phyloP scores from a whole-genome alignment of 1,140 invertebrate species.

The Diplogasteroides magnus region DNA sequence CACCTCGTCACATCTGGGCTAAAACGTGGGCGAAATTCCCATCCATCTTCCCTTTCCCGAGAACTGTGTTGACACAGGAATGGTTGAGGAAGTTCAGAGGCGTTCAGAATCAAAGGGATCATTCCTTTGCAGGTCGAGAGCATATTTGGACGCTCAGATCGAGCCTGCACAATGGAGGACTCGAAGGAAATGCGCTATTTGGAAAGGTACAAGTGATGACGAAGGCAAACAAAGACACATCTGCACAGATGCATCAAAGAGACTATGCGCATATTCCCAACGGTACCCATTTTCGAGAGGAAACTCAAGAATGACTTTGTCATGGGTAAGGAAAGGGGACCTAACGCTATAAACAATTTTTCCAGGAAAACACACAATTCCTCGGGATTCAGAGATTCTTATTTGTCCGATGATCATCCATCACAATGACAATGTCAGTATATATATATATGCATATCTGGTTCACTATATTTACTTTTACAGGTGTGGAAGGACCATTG shows the following conservation, averaged over 20 bases:
- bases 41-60: background rate
- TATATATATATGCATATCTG: background rate
- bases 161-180: constrained; percentile 73
- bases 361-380: constrained; percentile 40
- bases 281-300: constrained; percentile 69
- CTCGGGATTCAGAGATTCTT: constrained; percentile 50
- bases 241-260: constrained; percentile 64
- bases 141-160: constrained; percentile 72
- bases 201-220: constrained; percentile 66
- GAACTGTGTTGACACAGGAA: background rate
- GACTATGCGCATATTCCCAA: constrained; percentile 65
- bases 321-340: constrained; percentile 26
- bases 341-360: background rate
- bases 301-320: constrained; percentile 68
- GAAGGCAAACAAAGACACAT: background rate
- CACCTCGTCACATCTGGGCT: background rate
- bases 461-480: background rate
- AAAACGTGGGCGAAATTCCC: constrained; percentile 52
- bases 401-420: constrained; percentile 58
- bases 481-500: constrained; percentile 73
- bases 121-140: too few relatives aligned
- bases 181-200: constrained; percentile 76
- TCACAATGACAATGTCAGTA: constrained; percentile 53
- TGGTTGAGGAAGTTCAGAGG: background rate
- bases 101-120: too few relatives aligned